Evolutionary conservation across 2,797 vertebrate genomes (phyloP), one percentile per base, ranked within the genome.

Genomic region (Myiotriccus ornatus): DNA sequence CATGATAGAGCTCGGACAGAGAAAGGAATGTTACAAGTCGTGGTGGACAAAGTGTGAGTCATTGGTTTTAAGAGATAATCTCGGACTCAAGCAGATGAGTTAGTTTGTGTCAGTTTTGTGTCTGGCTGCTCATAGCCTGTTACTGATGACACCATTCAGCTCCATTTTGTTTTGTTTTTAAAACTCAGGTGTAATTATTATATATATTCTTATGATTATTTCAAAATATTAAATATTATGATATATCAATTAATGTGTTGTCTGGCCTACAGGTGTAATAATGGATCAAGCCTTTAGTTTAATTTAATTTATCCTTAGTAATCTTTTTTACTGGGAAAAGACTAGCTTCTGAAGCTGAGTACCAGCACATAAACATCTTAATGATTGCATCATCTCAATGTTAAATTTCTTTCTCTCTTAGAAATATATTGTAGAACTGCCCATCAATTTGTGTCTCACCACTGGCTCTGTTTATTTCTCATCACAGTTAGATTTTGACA

Each of bases 101-200:
- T 74, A 91, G 63, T 92, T 93, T 86, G 94, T 94, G 96, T 97
- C 97, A 93, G 84, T 96, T 97, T 97, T 92, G 93, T 17, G 71
- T 97, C 97, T 92, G 97, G 97, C 97, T 96, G 91, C 94, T 97
- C 77, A 80, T 77, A 90, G 96, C 97, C 95, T 93, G 84, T 97
- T 94, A 93, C 90, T 94, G 90, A 97, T 73, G 87, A 95, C 92
- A 95, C 95, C 95, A 88, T 98, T 97, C 96, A 97, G 95, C 97
- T 98, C 90, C 95, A 96, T 97, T 97, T 97, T 96, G 95, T 96
- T 97, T 97, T 97, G 97, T 97, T 97, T 97, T 87, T 95, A 97
- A 98, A 98, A 98, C 98, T 98, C 98, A 98, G 98, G 98, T 98
- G 98, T 98, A 98, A 97, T 97, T 97, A 98, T 97, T 96, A 95